These are phyloP conservation scores for Dolomedes plantarius DNA, from an alignment of 2,888 invertebrate genomes.

Conservation along the genomic window DNA sequence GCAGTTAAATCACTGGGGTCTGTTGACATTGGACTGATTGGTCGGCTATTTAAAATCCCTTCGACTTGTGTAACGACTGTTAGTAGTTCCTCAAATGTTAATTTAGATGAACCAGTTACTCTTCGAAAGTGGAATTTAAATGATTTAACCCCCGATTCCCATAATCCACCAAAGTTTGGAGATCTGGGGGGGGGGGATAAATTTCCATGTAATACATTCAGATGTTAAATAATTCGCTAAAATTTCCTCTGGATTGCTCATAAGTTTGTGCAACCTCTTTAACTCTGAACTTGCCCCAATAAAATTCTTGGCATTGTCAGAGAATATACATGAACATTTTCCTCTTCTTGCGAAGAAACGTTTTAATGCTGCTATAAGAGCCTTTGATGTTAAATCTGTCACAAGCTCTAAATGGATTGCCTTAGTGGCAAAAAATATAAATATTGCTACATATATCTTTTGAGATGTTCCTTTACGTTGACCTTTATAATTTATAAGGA, in stretches of 20 bases:
- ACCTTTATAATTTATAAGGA: constrained; percentile 4
- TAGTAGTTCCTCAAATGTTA: too few relatives aligned
- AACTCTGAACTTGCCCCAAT: not conserved
- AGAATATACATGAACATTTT: not conserved
- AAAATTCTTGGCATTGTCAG: not conserved
- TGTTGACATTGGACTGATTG: too few relatives aligned
- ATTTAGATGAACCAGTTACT: too few relatives aligned
- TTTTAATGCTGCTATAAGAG: constrained; percentile 67
- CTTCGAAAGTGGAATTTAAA: too few relatives aligned
- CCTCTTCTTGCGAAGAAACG: constrained; percentile 65
- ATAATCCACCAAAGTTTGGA: too few relatives aligned
- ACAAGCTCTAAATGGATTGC: constrained; percentile 14
- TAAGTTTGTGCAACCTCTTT: not conserved
- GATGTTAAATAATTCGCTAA: not conserved
- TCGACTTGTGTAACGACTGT: too few relatives aligned
- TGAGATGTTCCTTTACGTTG: constrained; percentile 8
- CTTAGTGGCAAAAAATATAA: constrained; percentile 13
- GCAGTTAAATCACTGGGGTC: too few relatives aligned
- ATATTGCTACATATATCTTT: constrained; percentile 19
- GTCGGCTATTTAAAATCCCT: too few relatives aligned
- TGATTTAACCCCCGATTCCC: too few relatives aligned
- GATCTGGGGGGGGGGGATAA: too few relatives aligned
- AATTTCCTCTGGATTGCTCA: not conserved
- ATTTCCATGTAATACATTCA: not conserved
- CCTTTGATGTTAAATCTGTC: constrained; percentile 37